Conservation (phyloP, 2,113 vertebrate genomes). For the Melospiza georgiana region DNA sequence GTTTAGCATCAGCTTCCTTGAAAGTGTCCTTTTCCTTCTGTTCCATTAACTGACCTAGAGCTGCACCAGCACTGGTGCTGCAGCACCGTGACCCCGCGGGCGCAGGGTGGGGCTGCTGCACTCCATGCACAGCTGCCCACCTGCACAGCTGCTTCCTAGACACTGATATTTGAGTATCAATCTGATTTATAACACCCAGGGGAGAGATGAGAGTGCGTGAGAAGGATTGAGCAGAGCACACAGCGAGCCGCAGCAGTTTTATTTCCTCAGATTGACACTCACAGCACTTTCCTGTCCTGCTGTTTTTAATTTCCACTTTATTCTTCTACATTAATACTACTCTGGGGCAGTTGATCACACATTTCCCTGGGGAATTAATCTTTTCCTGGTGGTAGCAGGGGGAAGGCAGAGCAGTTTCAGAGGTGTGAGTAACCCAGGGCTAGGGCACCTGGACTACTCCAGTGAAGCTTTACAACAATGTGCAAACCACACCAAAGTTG, state of each 20-base stretch:
- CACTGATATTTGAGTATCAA: rapidly evolving
- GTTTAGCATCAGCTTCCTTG: neutral
- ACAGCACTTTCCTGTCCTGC: neutral
- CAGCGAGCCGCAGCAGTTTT: neutral
- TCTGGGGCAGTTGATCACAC: neutral
- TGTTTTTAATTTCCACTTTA: slow-evolving; percentile 29
- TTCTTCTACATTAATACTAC: neutral
- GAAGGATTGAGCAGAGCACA: rapidly evolving
- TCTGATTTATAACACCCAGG: neutral
- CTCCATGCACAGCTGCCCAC: rapidly evolving
- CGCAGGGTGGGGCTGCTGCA: neutral
- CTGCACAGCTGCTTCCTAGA: neutral
- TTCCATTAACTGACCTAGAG: neutral
- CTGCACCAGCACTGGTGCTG: rapidly evolving
- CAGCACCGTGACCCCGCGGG: rapidly evolving
- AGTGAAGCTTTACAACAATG: rapidly evolving
- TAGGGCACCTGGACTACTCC: rapidly evolving
- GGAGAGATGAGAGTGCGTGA: rapidly evolving
- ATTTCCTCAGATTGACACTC: neutral
- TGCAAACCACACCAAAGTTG: neutral
- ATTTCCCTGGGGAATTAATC: neutral
- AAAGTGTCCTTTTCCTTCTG: neutral
- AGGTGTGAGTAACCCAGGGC: neutral
- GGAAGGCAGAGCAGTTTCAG: neutral
- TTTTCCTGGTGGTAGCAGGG: neutral